Evolutionary conservation across 2,888 invertebrate genomes (phyloP).

Genomic region (Artemia sinica): DNA sequence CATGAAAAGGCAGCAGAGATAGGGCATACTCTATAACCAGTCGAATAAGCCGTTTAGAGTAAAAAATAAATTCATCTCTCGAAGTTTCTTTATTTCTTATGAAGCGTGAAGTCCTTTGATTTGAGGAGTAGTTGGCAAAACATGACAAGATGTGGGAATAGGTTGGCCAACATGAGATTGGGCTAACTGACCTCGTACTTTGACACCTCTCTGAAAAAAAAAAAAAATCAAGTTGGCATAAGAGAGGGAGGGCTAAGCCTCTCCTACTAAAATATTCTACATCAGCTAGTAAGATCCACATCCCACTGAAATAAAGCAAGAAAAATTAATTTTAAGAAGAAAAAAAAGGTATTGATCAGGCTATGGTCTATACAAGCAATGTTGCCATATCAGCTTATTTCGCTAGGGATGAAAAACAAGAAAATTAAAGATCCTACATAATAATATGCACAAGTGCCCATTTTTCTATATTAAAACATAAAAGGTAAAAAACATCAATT

Average conservation of each 20-base stretch:
- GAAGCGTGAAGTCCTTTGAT: conserved; percentile 77
- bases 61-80: conserved; percentile 96
- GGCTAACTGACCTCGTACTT: conserved; percentile 73
- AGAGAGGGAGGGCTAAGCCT: no score
- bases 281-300: no score
- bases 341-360: conserved; percentile 16
- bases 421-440: no score
- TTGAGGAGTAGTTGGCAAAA: conserved; percentile 73
- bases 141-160: conserved; percentile 63
- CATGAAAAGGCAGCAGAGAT: conserved; percentile 71
- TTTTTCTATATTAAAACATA: no score
- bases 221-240: conserved; percentile 20
- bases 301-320: no score
- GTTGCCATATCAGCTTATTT: no score
- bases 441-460: no score
- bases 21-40: conserved; percentile 89
- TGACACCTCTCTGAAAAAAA: conserved; percentile 61
- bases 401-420: no score
- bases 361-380: no score
- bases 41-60: conserved; percentile 88
- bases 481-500: no score
- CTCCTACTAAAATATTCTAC: no score
- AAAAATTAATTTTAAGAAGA: background rate
- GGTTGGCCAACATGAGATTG: conserved; percentile 64
- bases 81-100: conserved; percentile 85